Evolutionary conservation across 2,888 invertebrate species (phyloP), one percentile per base, ranked within the genome.

Genomic region (Acanthosepion esculentum): DNA sequence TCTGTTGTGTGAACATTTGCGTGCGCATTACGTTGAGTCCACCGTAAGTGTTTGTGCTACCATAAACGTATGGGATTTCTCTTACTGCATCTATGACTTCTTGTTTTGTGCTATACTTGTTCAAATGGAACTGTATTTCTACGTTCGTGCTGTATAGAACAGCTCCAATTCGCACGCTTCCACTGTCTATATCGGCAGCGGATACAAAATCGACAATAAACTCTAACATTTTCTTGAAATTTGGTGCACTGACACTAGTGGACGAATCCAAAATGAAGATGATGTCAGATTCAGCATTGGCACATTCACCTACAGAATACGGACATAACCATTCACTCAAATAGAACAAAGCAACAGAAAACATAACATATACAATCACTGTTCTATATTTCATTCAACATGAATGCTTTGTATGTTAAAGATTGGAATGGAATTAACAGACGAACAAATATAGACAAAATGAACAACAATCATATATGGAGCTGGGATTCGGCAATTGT

Each of bases 1-100:
- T 96, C 26, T 92, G 94, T 26, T 94, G 94, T 8, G 95, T 96
- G 95, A 96, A 97, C 96, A 96, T 96, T 55, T 95, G 92, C 10
- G 95, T 94, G 59, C 96, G 96, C 96, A 96, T 96, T 20, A 96
- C 95, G n/a, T 96, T 95, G n/a, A n/a, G 4, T n/a, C 96, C 97
- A 94, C 96, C 96, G 29, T 96, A 97, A 20, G 97, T 97, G 95
- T 97, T 96, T 41, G 97, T 97, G 92, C 96, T 96, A n/a, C 97
- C 97, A 94, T 96, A 96, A 41, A 95, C 95, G 94, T 96, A 96
- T 10, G 95, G 96, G 53, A 96, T 96, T 7, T 94, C 94, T 91
- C 95, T 96, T 78, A 97, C 96, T 50, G 96, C 96, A 48, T 95
- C 95, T 94, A 95, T 95, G 10, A 96, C 94, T 8, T 95, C 96